These are phyloP conservation scores for Castor canadensis DNA, from an alignment of 2,113 vertebrate genomes.

Conservation along the genomic window DNA sequence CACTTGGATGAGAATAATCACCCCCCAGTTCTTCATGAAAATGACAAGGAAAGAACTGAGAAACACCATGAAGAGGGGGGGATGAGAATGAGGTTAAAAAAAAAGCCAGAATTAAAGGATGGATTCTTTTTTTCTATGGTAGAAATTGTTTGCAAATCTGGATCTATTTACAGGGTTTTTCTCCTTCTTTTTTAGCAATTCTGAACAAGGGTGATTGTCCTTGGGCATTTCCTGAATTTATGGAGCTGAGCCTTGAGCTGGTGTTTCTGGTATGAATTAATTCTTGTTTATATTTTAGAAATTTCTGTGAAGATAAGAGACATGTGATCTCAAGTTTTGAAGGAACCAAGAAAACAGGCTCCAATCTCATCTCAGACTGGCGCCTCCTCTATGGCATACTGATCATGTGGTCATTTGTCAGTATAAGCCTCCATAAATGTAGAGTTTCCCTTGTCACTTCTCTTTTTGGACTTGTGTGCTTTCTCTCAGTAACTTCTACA, in stretches of 20 bases:
- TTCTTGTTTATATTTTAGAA: no score
- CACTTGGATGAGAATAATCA: slow-evolving; percentile 57
- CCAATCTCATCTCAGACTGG: not conserved
- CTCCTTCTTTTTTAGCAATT: no score
- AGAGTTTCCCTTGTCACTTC: not conserved
- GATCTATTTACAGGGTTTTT: no score
- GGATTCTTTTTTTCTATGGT: not conserved
- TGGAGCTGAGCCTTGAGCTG: no score
- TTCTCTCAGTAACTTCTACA: not conserved
- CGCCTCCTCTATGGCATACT: rapidly evolving
- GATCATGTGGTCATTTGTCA: rapidly evolving
- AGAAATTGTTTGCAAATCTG: no score
- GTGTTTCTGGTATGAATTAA: no score
- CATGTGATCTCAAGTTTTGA: no score
- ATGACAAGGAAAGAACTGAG: slow-evolving; percentile 60
- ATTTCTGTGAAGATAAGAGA: no score
- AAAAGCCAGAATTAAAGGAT: not conserved
- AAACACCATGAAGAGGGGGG: slow-evolving; percentile 61
- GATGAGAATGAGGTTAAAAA: not conserved
- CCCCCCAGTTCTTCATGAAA: slow-evolving; percentile 65
- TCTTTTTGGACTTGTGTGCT: not conserved
- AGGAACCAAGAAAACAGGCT: no score
- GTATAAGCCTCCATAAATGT: no score
- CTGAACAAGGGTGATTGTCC: no score
- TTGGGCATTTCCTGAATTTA: no score